Evolutionary conservation across 2,797 vertebrate genomes (phyloP).

Genomic region (Leptodactylus fallax): DNA sequence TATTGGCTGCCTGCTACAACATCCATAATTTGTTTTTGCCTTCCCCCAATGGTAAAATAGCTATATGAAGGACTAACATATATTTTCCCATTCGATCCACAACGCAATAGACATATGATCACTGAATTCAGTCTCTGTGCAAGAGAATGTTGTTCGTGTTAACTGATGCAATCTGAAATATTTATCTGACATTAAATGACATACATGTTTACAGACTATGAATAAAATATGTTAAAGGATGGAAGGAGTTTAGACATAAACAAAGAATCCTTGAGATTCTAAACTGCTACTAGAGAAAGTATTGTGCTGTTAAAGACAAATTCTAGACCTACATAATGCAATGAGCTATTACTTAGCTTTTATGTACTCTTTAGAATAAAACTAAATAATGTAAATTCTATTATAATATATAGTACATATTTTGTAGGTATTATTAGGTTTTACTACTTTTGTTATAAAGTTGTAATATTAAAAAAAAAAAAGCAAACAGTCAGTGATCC

Average conservation of each 20-base stretch:
- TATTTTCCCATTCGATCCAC: background rate
- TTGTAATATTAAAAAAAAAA: too few species aligned
- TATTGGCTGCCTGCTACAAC: too few species aligned
- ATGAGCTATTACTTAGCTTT: background rate
- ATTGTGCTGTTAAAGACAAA: background rate
- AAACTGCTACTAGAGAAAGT: background rate
- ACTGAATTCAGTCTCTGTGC: background rate
- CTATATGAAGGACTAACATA: background rate
- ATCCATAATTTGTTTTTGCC: background rate
- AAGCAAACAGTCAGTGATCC: too few species aligned
- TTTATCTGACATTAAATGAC: constrained; percentile 18
- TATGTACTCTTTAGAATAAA: background rate
- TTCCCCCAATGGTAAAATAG: background rate
- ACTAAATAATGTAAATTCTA: background rate
- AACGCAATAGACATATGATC: background rate
- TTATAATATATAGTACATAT: too few species aligned
- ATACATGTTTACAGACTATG: background rate
- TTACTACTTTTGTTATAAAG: too few species aligned
- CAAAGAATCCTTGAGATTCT: background rate
- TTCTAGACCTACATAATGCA: background rate
- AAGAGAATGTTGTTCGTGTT: background rate
- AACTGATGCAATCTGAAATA: constrained; percentile 22
- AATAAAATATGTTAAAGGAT: constrained; percentile 17
- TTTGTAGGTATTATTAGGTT: too few species aligned
- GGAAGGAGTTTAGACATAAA: background rate